Conservation (phyloP, 2,113 vertebrate genomes). For the Heterocephalus glaber region DNA sequence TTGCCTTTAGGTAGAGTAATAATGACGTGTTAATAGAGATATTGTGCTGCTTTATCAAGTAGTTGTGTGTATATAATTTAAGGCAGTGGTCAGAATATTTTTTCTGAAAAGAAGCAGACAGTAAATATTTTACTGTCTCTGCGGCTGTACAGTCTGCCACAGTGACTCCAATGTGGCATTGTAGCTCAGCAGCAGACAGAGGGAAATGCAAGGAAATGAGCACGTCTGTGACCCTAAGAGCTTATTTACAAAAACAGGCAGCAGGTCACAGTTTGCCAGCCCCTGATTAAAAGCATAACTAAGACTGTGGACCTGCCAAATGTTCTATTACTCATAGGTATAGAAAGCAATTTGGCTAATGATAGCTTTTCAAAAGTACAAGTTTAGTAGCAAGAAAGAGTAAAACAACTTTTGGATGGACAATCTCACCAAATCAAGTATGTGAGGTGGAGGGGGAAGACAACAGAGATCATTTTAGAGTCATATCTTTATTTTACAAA, state of each 20-base stretch:
- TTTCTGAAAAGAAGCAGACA: neutral
- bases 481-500: neutral
- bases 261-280: neutral
- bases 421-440: neutral
- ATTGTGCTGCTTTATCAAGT: neutral
- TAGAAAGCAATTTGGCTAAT: neutral
- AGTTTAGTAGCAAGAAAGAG: neutral
- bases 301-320: neutral
- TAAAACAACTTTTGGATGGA: neutral
- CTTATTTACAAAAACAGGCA: neutral
- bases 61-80: neutral
- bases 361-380: neutral
- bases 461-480: neutral
- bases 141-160: neutral
- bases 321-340: neutral
- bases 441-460: neutral
- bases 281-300: conserved; percentile 28
- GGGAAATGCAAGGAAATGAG: neutral
- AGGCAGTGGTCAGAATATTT: neutral
- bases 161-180: neutral
- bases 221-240: neutral
- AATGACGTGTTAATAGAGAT: neutral
- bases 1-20: neutral
- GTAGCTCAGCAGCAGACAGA: neutral
- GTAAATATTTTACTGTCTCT: neutral